These are phyloP conservation scores for Andrena fulva DNA, from an alignment of 2,888 invertebrate genomes.

Conservation along the genomic window DNA sequence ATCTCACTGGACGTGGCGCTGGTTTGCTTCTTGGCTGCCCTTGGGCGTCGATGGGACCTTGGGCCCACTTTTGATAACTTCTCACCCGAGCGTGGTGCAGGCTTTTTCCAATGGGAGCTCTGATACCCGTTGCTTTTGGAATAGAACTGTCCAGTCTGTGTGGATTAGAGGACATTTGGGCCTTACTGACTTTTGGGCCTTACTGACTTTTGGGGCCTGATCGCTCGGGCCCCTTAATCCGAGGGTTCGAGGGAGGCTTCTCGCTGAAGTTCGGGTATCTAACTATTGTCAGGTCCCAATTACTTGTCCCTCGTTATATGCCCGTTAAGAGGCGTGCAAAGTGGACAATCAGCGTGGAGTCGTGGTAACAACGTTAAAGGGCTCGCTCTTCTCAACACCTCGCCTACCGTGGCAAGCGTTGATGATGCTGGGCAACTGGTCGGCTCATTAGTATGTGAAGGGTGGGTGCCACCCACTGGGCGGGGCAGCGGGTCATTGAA, in stretches of 20 bases:
- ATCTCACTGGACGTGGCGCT: conserved; percentile 66
- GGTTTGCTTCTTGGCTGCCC: conserved; percentile 43
- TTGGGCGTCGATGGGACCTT: conserved; percentile 30
- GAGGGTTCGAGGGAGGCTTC: too few species aligned
- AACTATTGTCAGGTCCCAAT: background rate
- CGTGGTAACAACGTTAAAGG: conserved; percentile 35
- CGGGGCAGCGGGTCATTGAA: conserved; percentile 78
- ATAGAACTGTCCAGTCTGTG: too few species aligned
- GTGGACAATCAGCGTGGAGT: conserved; percentile 3
- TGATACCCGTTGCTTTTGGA: too few species aligned
- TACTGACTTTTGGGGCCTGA: too few species aligned
- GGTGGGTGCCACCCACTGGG: conserved; percentile 77
- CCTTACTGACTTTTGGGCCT: too few species aligned
- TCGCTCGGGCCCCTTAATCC: too few species aligned
- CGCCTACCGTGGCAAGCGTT: conserved; percentile 65
- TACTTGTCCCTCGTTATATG: conserved; percentile 18
- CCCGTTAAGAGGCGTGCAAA: conserved; percentile 11
- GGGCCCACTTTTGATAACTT: conserved; percentile 38
- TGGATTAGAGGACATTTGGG: too few species aligned
- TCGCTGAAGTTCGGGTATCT: too few species aligned
- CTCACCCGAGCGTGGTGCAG: background rate
- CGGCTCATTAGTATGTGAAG: conserved; percentile 76
- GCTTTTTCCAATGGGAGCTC: too few species aligned
- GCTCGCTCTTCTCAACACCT: conserved; percentile 71
- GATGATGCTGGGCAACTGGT: conserved; percentile 74